Percentiles rank a stretch among this genome's conserved stretches.
These are phyloP conservation scores for Varanus salvator DNA, from an alignment of 2,113 vertebrate genomes.

Conservation along the genomic window DNA sequence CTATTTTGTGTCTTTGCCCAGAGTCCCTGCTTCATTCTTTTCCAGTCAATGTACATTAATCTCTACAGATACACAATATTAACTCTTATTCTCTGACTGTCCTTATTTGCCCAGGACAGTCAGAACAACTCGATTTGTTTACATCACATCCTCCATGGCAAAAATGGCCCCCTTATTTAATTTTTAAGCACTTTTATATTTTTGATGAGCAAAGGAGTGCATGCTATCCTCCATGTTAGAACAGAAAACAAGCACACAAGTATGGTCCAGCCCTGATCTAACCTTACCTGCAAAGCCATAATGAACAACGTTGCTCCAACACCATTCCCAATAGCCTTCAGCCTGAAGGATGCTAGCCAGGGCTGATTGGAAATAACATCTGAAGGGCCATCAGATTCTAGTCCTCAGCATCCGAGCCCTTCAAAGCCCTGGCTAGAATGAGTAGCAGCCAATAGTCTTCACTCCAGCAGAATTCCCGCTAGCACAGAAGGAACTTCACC, in stretches of 20 bases:
- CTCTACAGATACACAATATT: background rate
- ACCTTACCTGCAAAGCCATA: too few relatives aligned
- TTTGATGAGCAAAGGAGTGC: background rate
- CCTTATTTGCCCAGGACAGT: background rate
- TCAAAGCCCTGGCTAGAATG: too few relatives aligned
- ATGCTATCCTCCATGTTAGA: background rate
- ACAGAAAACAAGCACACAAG: too few relatives aligned
- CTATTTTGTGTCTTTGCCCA: background rate
- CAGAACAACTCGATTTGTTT: background rate
- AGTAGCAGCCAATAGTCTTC: too few relatives aligned
- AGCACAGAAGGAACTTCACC: too few relatives aligned
- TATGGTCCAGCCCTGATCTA: background rate
- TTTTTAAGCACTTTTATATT: background rate
- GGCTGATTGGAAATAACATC: background rate
- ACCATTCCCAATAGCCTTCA: too few relatives aligned
- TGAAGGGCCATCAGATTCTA: background rate
- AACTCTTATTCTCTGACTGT: background rate
- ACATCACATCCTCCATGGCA: background rate
- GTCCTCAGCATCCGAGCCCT: background rate
- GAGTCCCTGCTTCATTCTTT: background rate
- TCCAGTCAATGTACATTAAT: background rate
- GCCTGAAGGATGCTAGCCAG: too few relatives aligned
- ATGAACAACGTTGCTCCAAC: background rate
- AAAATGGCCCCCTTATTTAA: background rate
- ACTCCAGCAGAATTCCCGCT: too few relatives aligned